Evolutionary conservation across 1,140 invertebrate genomes (phyloP).

Genomic region (Diprion similis): DNA sequence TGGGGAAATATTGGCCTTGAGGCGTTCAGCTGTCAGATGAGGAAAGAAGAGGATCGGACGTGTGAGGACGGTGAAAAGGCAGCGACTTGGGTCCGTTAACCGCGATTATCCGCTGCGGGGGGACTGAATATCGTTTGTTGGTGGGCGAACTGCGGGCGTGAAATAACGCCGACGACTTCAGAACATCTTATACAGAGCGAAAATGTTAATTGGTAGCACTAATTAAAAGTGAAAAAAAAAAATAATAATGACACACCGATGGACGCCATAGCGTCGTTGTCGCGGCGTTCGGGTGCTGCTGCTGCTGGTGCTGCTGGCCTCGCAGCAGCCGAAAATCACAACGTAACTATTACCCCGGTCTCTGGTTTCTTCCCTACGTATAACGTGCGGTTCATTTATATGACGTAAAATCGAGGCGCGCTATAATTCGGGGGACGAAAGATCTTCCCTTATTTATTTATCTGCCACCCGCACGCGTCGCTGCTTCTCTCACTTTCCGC

Average conservation of each 20-base stretch:
- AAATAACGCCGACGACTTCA: no score
- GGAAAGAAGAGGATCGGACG: neutral
- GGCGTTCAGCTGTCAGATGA: neutral
- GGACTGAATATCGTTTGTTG: no score
- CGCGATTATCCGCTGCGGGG: neutral
- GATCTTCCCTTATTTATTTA: neutral
- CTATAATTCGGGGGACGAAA: neutral
- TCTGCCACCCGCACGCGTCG: slow-evolving; percentile 11
- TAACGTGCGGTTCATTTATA: neutral
- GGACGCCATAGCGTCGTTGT: slow-evolving; percentile 55
- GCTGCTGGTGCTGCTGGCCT: neutral
- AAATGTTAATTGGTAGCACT: slow-evolving; percentile 33
- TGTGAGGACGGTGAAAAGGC: no score
- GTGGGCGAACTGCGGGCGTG: no score
- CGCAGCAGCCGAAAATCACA: neutral
- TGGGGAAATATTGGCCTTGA: neutral
- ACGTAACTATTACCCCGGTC: slow-evolving; percentile 1
- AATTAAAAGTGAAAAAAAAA: slow-evolving; percentile 38
- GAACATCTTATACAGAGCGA: no score
- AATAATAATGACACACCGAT: slow-evolving; percentile 43
- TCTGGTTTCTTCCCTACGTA: neutral
- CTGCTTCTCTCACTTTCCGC: slow-evolving; percentile 40
- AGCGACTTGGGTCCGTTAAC: neutral
- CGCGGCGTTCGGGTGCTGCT: slow-evolving; percentile 13
- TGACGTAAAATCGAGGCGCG: neutral